Evolutionary conservation across 2,797 vertebrate genomes (phyloP), one percentile per base, ranked within the genome.

Genomic region (Tapera naevia): DNA sequence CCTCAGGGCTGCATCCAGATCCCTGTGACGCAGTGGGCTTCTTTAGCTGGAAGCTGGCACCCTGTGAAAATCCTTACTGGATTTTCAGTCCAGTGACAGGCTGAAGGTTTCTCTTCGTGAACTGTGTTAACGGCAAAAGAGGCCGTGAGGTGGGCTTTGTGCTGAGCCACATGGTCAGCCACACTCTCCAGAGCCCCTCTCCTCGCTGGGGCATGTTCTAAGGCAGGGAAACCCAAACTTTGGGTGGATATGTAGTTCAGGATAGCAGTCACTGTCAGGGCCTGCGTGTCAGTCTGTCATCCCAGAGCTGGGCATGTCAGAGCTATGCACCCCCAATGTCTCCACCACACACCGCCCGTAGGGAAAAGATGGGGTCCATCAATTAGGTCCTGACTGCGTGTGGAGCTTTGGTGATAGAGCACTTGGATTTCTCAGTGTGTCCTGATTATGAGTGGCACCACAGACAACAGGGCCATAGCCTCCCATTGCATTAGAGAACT

Each of bases 221-320:
- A 62, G 11, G 37, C 4, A 57, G n/a, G 80, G 43, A 67, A 81
- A 85, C 53, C 13, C 43, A 80, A 51, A n/a, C 30, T 58, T 9
- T 13, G 35, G 7, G 45, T 0, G 0, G n/a, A 28, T 39, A 11
- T 0, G 1, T 62, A 62, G 58, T 32, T 58, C 37, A 16, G 30
- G 19, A 39, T 11, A 54, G 67, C n/a, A 45, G 24, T 27, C 0
- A 0, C 88, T 62, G 32, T 17, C 16, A 12, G 35, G 41, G 8
- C 62, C 17, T 21, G 21, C 50, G 53, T 33, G 13, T 61, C 58
- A 30, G 51, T 17, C 33, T 72, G 39, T 27, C 56, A 35, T 35
- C 19, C 27, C 37, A 53, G 45, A 81, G n/a, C 50, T 51, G 64
- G 41, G 7, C 23, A 25, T 35, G 27, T n/a, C 27, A 43, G 33